Base-by-base conservation (phyloP, 2,888 invertebrate species). In the Erebia palarica region DNA sequence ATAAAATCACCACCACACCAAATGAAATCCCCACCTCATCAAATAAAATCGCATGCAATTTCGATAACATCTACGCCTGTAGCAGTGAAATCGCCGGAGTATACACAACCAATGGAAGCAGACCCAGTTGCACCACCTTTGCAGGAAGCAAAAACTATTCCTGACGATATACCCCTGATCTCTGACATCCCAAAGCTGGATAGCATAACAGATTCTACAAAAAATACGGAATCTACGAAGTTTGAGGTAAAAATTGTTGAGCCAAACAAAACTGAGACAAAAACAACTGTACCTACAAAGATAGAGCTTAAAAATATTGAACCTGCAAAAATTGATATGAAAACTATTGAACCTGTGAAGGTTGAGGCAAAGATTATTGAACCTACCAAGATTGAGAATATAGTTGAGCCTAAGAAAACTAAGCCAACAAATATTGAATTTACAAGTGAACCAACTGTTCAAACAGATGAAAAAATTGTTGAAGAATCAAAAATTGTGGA, bases 111-210 rank as follows among this genome's bases (percentile, higher is more conserved):
- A 1, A 76, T 88, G 14, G 89, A 90, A 74, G 78, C 85, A 0
- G 90, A 90, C 76, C 87, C 88, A 2, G 73, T 87, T 1, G 86
- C 89, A 7, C 89, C 90, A 9, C 87, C 91, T 1, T 75, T 85
- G 58, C 91, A 89, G 7, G 85, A 75, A 60, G 79, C 85, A 36
- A 89, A 89, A 76, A 67, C 80, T 13, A 76, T 86, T 57, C 83
- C 84, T 75, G 85, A 86, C 74, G 84, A 85, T 67, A 84, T 82
- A 74, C 75, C 86, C 21, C 70, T 83, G 73, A 76, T 85, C 72
- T 79, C 86, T 59, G 89, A 87, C 72, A 75, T 83, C 66, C 77
- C 86, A 58, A 81, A 82, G 74, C 76, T 75, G 59, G 78, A 78
- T 66, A 75, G 67, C 66, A 27, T 70, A 14, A 58, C 71, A 11